phyloP scores from a whole-genome alignment of 2,113 vertebrate genomes.

The mouse (Mus musculus) region DNA sequence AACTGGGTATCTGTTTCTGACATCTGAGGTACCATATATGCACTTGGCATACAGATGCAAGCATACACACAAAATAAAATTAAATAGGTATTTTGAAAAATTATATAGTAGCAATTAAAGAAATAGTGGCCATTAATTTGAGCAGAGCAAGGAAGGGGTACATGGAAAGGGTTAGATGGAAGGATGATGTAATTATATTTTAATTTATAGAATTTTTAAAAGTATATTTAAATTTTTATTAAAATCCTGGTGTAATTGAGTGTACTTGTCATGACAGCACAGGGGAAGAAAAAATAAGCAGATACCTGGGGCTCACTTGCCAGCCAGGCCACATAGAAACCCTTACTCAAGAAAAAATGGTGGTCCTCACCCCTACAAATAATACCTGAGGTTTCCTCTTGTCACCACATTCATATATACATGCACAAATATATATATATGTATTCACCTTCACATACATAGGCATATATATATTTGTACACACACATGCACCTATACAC shows the following conservation, averaged over 20 bases:
- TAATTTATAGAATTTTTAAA: neutral
- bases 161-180: neutral
- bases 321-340: neutral
- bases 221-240: neutral
- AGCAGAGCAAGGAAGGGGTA: neutral
- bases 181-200: neutral
- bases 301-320: neutral
- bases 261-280: neutral
- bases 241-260: too few species aligned
- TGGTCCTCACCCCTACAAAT: neutral
- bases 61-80: neutral
- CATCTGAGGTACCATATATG: neutral
- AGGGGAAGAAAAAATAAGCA: neutral
- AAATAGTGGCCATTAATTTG: neutral
- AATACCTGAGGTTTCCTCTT: neutral
- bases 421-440: too few species aligned
- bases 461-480: too few species aligned
- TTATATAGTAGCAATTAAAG: neutral
- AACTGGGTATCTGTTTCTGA: neutral
- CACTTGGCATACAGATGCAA: too few species aligned
- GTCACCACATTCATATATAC: neutral
- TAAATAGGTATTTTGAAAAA: neutral
- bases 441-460: neutral
- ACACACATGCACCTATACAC: too few species aligned
- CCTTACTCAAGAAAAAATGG: neutral